Conservation (phyloP, 2,113 vertebrate genomes). For the Plestiodon gilberti region DNA sequence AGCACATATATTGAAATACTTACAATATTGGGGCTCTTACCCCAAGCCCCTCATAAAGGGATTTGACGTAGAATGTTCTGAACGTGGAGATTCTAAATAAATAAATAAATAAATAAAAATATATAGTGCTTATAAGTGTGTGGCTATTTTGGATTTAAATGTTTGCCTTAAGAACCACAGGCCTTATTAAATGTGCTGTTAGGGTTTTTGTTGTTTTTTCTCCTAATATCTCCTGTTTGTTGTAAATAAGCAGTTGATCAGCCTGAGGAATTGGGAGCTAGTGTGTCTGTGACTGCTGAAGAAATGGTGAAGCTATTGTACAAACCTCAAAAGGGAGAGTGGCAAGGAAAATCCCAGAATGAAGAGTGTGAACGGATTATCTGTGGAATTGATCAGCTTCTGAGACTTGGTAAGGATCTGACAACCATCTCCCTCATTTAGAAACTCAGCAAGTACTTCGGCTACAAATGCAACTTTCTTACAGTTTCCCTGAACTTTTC, state of each 20-base stretch:
- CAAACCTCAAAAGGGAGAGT: conserved; percentile 89
- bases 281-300: conserved; percentile 88
- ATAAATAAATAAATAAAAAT: background rate
- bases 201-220: background rate
- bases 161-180: background rate
- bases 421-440: background rate
- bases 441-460: accelerated
- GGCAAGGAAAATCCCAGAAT: conserved; percentile 87
- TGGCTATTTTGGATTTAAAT: background rate
- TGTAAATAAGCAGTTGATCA: conserved; percentile 75
- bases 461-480: background rate
- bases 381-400: conserved; percentile 88
- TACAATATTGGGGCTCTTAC: background rate
- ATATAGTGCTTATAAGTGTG: background rate
- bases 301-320: conserved; percentile 93
- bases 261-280: conserved; percentile 86
- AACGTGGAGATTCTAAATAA: background rate
- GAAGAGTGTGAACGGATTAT: conserved; percentile 90
- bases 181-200: background rate
- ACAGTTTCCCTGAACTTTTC: background rate
- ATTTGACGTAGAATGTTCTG: background rate
- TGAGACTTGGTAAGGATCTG: conserved; percentile 83
- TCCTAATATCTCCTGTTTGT: conserved; percentile 9
- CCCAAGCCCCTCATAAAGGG: background rate
- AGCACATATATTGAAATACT: background rate